Evolutionary conservation across 2,797 vertebrate species (phyloP).

Genomic region (Botia almorhae): DNA sequence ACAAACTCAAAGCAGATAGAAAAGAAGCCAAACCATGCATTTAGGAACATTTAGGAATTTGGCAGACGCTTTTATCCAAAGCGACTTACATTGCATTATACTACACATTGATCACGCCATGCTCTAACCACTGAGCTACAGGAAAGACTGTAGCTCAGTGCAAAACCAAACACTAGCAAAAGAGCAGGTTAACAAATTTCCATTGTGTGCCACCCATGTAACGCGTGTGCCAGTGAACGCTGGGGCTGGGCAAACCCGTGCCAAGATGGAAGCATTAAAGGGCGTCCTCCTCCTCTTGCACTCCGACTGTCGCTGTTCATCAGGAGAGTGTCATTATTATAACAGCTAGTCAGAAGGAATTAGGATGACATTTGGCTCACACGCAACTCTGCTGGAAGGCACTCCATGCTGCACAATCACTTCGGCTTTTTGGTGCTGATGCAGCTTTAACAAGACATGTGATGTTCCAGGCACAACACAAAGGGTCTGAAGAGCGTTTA

Average conservation of each 20-base stretch:
- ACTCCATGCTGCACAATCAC: slow-evolving; percentile 44
- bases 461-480: not conserved
- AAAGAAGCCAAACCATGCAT: slow-evolving; percentile 2
- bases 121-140: no score
- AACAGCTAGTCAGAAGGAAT: slow-evolving; percentile 54
- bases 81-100: no score
- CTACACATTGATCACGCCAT: no score
- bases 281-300: slow-evolving; percentile 18
- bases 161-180: not conserved
- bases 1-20: slow-evolving; percentile 19
- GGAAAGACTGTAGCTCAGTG: no score
- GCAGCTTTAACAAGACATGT: slow-evolving; percentile 39
- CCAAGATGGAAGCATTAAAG: slow-evolving; percentile 52
- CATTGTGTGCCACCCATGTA: not conserved
- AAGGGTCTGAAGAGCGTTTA: not conserved
- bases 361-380: slow-evolving; percentile 55
- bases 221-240: not conserved
- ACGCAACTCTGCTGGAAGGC: slow-evolving; percentile 45
- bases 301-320: slow-evolving; percentile 25
- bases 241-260: slow-evolving; percentile 32
- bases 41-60: no score
- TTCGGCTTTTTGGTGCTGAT: slow-evolving; percentile 22
- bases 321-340: slow-evolving; percentile 50
- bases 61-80: no score
- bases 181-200: slow-evolving; percentile 1